A percentile compares a stretch with the other conserved stretches of the same genome.
Evolutionary conservation across 2,888 invertebrate species (phyloP).

Genomic region (Lithophane leautieri): DNA sequence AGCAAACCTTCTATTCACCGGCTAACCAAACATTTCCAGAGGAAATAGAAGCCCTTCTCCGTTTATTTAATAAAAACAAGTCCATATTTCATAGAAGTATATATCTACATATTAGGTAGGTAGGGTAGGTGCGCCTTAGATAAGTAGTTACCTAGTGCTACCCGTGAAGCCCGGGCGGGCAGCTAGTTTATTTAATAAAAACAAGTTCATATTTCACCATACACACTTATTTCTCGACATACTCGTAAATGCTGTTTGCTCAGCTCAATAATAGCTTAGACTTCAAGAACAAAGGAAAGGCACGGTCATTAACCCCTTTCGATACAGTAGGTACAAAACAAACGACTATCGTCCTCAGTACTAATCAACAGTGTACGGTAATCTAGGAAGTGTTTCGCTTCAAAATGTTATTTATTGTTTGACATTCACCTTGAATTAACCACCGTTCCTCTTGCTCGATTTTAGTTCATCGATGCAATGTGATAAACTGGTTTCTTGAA

Average conservation of each 20-base stretch:
- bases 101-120: no score
- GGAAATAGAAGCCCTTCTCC: not conserved
- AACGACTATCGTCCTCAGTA: conserved; percentile 56
- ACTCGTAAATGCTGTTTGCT: conserved; percentile 1
- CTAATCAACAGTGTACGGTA: conserved; percentile 58
- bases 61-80: not conserved
- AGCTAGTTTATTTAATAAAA: not conserved
- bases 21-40: not conserved
- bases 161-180: no score
- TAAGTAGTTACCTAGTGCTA: no score
- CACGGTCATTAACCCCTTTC: conserved; percentile 68
- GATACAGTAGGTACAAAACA: conserved; percentile 40
- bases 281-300: conserved; percentile 69
- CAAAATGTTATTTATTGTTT: conserved; percentile 63
- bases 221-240: not conserved
- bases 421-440: conserved; percentile 76
- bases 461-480: conserved; percentile 70
- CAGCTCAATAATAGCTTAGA: conserved; percentile 30
- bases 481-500: conserved; percentile 59
- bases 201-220: not conserved
- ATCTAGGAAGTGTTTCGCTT: conserved; percentile 64
- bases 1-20: not conserved
- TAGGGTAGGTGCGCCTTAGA: no score
- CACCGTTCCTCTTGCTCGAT: conserved; percentile 68
- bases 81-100: conserved; percentile 8